phyloP scores from a whole-genome alignment of 2,888 invertebrate genomes.

The Drosophila rubida region DNA sequence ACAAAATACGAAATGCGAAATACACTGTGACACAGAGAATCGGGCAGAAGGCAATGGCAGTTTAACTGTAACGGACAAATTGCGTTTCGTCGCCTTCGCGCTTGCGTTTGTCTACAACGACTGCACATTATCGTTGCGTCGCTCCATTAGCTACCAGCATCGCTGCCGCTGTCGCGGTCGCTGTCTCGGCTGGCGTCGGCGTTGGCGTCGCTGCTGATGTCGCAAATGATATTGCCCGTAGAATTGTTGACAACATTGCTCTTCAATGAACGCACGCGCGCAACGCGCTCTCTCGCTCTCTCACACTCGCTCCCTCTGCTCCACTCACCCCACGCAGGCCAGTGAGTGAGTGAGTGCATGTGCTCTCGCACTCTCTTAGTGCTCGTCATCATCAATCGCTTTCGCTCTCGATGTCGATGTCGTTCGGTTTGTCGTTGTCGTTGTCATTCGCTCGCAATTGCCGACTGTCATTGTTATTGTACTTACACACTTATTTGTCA shows the following conservation, averaged over 20 bases:
- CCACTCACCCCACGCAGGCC: not conserved
- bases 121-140: slow-evolving; percentile 61
- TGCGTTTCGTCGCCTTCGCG: slow-evolving; percentile 30
- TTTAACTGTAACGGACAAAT: slow-evolving; percentile 40
- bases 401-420: slow-evolving; percentile 10
- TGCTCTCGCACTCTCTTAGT: slow-evolving; percentile 10
- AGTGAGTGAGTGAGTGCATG: not conserved
- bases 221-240: slow-evolving; percentile 42
- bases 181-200: not conserved
- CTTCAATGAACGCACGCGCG: slow-evolving; percentile 14
- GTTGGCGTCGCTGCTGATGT: slow-evolving; percentile 21
- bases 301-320: slow-evolving; percentile 4
- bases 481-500: slow-evolving; percentile 28
- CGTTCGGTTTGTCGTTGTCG: slow-evolving; percentile 4
- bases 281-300: slow-evolving; percentile 20
- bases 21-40: not conserved
- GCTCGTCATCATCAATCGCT: slow-evolving; percentile 4
- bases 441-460: slow-evolving; percentile 25
- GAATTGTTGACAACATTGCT: slow-evolving; percentile 61
- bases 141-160: slow-evolving; percentile 23
- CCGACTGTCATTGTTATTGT: slow-evolving; percentile 33
- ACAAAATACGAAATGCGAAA: not conserved
- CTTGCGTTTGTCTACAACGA: slow-evolving; percentile 52
- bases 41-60: not conserved
- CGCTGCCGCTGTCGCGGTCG: slow-evolving; percentile 12